phyloP scores from a whole-genome alignment of 2,888 invertebrate species.

The Acleris cristana region DNA sequence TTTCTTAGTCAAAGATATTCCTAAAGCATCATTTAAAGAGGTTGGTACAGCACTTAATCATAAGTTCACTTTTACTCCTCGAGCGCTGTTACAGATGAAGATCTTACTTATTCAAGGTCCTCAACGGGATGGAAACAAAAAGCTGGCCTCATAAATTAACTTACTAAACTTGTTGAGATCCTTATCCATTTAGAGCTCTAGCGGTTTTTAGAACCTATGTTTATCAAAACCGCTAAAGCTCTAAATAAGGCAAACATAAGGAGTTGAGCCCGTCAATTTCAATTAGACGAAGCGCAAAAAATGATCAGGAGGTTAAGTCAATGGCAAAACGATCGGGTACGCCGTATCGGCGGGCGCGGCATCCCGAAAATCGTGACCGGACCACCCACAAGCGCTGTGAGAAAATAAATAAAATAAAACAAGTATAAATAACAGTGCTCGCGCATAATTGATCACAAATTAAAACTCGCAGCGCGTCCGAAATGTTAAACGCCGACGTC shows the following conservation, averaged over 20 bases:
- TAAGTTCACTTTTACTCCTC: slow-evolving; percentile 15
- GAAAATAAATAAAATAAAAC: slow-evolving; percentile 83
- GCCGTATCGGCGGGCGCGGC: slow-evolving; percentile 76
- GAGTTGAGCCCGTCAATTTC: slow-evolving; percentile 10
- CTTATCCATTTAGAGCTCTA: too few relatives aligned
- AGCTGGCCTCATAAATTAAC: slow-evolving; percentile 4
- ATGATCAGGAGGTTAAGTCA: slow-evolving; percentile 50
- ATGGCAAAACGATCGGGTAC: slow-evolving; percentile 68
- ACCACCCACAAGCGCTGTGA: slow-evolving; percentile 79
- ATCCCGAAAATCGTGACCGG: slow-evolving; percentile 79
- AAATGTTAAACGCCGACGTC: slow-evolving; percentile 76
- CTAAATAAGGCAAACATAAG: neutral
- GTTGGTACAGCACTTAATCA: neutral
- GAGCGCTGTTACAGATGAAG: slow-evolving; percentile 15
- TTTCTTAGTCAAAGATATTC: neutral
- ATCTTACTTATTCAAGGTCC: slow-evolving; percentile 22
- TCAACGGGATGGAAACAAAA: slow-evolving; percentile 10
- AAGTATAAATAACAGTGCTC: slow-evolving; percentile 81
- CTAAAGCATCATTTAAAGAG: neutral
- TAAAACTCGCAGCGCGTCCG: slow-evolving; percentile 81
- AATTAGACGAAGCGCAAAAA: slow-evolving; percentile 23
- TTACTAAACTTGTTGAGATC: neutral
- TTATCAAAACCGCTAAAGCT: neutral
- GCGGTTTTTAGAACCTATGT: neutral
- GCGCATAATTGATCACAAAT: slow-evolving; percentile 84